Percentiles rank a stretch among this genome's conserved stretches.
phyloP scores from a whole-genome alignment of 37 sponge, comb jelly and placozoan species.

The Halichondria panicea region DNA sequence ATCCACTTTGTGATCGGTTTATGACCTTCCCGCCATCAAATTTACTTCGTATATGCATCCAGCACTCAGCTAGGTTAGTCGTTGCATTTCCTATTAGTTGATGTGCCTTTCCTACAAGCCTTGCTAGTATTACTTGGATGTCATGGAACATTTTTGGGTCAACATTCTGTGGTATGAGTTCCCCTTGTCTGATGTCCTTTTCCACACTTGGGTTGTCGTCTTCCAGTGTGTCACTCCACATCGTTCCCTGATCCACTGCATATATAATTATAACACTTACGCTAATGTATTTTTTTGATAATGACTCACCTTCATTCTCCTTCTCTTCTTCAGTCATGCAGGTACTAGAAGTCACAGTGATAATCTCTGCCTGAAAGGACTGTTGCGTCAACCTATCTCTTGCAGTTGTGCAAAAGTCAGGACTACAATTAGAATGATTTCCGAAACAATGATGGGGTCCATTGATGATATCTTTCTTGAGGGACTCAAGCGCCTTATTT shows the following conservation, averaged over 20 bases:
- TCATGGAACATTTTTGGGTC: slow-evolving; percentile 9
- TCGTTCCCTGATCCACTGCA: background rate
- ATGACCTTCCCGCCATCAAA: slow-evolving; percentile 60
- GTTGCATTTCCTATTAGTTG: slow-evolving; percentile 44
- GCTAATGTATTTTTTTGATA: too few relatives aligned
- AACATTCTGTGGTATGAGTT: background rate
- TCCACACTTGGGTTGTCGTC: background rate
- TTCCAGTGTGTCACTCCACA: background rate
- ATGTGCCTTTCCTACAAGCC: slow-evolving; percentile 28
- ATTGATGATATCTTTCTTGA: slow-evolving; percentile 25
- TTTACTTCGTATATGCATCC: slow-evolving; percentile 47
- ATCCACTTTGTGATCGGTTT: slow-evolving; percentile 26
- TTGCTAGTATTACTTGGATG: slow-evolving; percentile 7
- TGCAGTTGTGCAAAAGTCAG: slow-evolving; percentile 41
- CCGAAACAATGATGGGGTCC: slow-evolving; percentile 44
- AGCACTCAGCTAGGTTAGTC: slow-evolving; percentile 45
- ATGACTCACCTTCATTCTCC: too few relatives aligned
- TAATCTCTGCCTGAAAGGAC: too few relatives aligned
- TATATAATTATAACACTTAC: too few relatives aligned
- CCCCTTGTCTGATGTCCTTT: background rate
- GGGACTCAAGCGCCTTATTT: background rate
- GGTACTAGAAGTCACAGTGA: too few relatives aligned
- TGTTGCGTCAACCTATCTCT: background rate
- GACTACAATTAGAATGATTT: slow-evolving; percentile 38
- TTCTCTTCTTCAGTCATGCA: background rate